phyloP scores from a whole-genome alignment of 2,113 vertebrate species.

The Himantopus leucocephalus region DNA sequence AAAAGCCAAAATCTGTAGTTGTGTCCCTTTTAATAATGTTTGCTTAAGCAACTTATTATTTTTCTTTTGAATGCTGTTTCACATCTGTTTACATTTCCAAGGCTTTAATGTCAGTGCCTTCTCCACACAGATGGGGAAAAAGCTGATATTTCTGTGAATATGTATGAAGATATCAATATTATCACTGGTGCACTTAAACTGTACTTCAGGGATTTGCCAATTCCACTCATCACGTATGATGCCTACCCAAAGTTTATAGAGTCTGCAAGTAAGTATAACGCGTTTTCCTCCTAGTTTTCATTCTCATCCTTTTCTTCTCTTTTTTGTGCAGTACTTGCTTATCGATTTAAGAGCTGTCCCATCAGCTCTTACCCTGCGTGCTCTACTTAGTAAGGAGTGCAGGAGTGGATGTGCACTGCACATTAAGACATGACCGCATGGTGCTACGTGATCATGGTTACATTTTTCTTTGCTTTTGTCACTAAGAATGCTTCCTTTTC shows the following conservation, averaged over 20 bases:
- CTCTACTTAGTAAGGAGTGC: not conserved
- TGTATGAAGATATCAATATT: slow-evolving; percentile 99
- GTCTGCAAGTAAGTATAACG: slow-evolving; percentile 86
- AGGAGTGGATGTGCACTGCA: not conserved
- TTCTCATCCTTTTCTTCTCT: not conserved
- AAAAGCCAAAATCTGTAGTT: not conserved
- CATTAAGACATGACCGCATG: accelerated
- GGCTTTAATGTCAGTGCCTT: slow-evolving; percentile 43
- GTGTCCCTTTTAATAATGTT: not conserved
- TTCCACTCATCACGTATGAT: slow-evolving; percentile 96
- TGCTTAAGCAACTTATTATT: not conserved
- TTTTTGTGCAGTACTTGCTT: not conserved
- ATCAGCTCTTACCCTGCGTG: not conserved
- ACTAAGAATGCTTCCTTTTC: not conserved
- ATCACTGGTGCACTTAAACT: slow-evolving; percentile 98
- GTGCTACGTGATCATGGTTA: accelerated
- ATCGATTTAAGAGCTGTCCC: not conserved
- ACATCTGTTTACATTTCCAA: not conserved
- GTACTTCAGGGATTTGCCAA: slow-evolving; percentile 99
- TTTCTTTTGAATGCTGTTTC: not conserved
- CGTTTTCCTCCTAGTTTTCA: not conserved
- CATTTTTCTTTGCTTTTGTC: not conserved
- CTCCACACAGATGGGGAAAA: slow-evolving; percentile 90
- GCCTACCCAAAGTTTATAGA: slow-evolving; percentile 98
- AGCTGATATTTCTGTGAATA: slow-evolving; percentile 94